Evolutionary conservation across 2,888 invertebrate species (phyloP), one percentile per base, ranked within the genome.

Genomic region (Agonopterix alstromeriana): DNA sequence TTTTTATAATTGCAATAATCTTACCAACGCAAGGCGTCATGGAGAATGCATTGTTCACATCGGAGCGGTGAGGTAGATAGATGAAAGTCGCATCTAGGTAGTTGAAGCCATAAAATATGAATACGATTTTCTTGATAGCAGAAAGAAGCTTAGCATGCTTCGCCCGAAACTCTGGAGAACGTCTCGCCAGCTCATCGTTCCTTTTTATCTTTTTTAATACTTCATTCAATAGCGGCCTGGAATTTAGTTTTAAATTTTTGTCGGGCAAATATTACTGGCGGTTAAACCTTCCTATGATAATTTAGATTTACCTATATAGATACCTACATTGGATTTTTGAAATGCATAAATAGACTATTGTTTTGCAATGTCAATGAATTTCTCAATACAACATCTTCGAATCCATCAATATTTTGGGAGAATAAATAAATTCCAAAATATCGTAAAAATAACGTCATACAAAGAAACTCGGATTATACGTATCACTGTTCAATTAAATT

Each of bases 1-100:
- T n/a, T n/a, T n/a, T n/a, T n/a, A n/a, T n/a, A n/a, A n/a, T n/a
- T n/a, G n/a, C 17, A 17, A 17, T 17, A 17, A 27, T 11, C 77
- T 75, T 70, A 84, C 85, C 83, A 48, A 77, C 74, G 53, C 85
- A 86, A 35, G 70, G 77, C 0, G 72, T 67, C 76, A 82, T 77
- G 2, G 73, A 65, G 52, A 66, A 82, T 49, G 66, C 67, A 49
- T 74, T 70, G 1, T 43, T 38, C 2, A 78, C 53, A 48, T 77
- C 57, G 1, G 56, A 48, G 2, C 83, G 67, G 45, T 70, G 56
- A 1, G 83, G 84, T 10, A 79, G 42, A 46, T 85, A 84, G 9
- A 78, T 63, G 0, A 68, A 54, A 0, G 56, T 10, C 0, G 58
- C 73, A 44, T 78, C 65, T 0, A 55, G 8, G 0, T 61, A 17